A percentile compares a stretch with the other conserved stretches of the same genome.
Conservation (phyloP, 1,140 invertebrate species). For the Camponotus vicinus region DNA sequence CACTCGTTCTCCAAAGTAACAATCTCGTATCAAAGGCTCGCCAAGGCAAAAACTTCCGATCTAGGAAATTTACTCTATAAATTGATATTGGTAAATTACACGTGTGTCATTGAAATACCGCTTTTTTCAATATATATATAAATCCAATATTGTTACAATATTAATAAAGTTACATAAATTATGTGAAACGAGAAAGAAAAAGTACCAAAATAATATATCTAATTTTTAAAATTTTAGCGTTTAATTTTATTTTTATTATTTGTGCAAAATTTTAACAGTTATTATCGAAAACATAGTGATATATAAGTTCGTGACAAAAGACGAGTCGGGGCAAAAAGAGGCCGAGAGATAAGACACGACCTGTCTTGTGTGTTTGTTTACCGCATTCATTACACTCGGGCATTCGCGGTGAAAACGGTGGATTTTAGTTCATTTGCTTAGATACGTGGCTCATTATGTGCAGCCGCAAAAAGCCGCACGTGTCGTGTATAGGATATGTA, state of each 20-base stretch:
- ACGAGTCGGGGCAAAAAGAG: slow-evolving; percentile 2
- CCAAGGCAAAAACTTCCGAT: neutral
- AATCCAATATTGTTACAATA: neutral
- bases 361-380: neutral
- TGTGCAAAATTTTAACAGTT: neutral
- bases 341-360: slow-evolving; percentile 67
- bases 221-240: neutral
- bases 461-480: neutral
- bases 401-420: slow-evolving; percentile 18
- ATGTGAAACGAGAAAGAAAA: neutral
- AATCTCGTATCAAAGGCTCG: slow-evolving; percentile 9
- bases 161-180: neutral
- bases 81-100: neutral
- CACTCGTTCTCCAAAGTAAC: slow-evolving; percentile 11
- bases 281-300: neutral
- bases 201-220: neutral
- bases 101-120: neutral
- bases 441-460: slow-evolving; percentile 51
- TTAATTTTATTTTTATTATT: neutral
- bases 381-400: slow-evolving; percentile 1
- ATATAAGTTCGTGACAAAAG: neutral
- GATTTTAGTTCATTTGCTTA: slow-evolving; percentile 65
- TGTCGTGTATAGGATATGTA: neutral
- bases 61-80: neutral
- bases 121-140: too few species aligned